A percentile compares a stretch with the other conserved stretches of the same genome.
These are phyloP conservation scores for Ophion ventricosus DNA, from an alignment of 2,888 invertebrate genomes.

Conservation along the genomic window DNA sequence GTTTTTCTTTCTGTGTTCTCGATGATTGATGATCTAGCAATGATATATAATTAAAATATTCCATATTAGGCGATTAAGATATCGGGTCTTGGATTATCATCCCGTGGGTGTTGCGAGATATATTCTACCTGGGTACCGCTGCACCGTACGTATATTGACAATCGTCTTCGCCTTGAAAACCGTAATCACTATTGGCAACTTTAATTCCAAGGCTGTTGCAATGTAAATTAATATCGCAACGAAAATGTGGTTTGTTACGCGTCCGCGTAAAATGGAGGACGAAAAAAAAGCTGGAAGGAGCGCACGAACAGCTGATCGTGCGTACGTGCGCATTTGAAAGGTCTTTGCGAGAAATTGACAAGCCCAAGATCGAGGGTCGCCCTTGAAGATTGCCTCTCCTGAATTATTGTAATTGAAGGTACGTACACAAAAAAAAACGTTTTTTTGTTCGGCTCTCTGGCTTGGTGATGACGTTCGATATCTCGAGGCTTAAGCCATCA, in stretches of 20 bases:
- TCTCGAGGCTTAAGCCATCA: too few species aligned
- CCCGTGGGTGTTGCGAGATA: conserved; percentile 46
- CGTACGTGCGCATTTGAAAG: not conserved
- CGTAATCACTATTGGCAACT: conserved; percentile 18
- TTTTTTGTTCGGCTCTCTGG: too few species aligned
- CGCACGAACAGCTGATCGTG: not conserved
- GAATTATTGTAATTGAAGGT: not conserved
- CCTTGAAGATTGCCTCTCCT: not conserved
- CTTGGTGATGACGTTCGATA: too few species aligned
- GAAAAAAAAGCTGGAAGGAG: not conserved
- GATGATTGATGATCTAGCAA: conserved; percentile 19
- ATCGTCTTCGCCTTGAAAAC: conserved; percentile 45
- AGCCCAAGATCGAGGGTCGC: not conserved
- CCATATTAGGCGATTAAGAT: conserved; percentile 25
- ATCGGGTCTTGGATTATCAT: conserved; percentile 5
- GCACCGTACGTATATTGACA: not conserved
- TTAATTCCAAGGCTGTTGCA: conserved; percentile 24
- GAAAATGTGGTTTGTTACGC: not conserved
- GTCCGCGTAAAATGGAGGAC: not conserved
- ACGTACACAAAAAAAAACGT: not conserved
- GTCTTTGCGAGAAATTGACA: not conserved
- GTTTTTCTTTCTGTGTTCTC: not conserved
- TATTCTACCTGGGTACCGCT: not conserved
- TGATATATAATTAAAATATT: conserved; percentile 46
- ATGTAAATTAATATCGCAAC: conserved; percentile 1